Base-by-base conservation (phyloP, 2,888 invertebrate genomes). In the Tipula helvola region DNA sequence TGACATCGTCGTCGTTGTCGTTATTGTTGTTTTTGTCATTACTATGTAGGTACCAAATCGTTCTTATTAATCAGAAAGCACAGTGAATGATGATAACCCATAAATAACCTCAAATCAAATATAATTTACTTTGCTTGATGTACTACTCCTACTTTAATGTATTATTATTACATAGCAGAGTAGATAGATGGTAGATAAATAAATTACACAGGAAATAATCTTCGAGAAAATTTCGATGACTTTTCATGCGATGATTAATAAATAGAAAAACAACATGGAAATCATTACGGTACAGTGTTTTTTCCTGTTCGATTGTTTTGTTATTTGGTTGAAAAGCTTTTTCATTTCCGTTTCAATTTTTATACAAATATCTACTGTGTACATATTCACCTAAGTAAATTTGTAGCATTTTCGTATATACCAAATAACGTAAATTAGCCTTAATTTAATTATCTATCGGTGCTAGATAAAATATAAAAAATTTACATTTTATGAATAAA, bases 191-290 rank as follows among this genome's bases (percentile, higher is more conserved):
- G n/a, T 71, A 71, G 71, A 71, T 71, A 71, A 71, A 71, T 71
- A 71, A 71, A 71, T 71, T 71, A 71, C 71, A 71, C 71, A 71
- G 71, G 71, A 71, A 71, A 71, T 71, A 71, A 71, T 71, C 71
- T 71, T 18, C 0, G 28, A 28, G 71, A 71, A 71, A 18, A 71
- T 71, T 71, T 18, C 71, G 18, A 28, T 71, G 71, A 71, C 71
- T 71, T 71, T 71, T 71, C 71, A 71, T 71, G 71, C 71, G 71
- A 71, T 71, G 71, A 71, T 71, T 52, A 71, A 71, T 71, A 71
- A 71, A 71, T 71, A 18, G 71, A 18, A 71, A 71, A 28, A 71
- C 8, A 71, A 28, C 71, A 71, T 18, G 71, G 71, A 71, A 71
- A 28, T 71, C 71, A 71, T 71, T 71, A 71, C 28, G 2, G 71